Conservation (phyloP, 2,888 invertebrate species). For the Alitta virens region DNA sequence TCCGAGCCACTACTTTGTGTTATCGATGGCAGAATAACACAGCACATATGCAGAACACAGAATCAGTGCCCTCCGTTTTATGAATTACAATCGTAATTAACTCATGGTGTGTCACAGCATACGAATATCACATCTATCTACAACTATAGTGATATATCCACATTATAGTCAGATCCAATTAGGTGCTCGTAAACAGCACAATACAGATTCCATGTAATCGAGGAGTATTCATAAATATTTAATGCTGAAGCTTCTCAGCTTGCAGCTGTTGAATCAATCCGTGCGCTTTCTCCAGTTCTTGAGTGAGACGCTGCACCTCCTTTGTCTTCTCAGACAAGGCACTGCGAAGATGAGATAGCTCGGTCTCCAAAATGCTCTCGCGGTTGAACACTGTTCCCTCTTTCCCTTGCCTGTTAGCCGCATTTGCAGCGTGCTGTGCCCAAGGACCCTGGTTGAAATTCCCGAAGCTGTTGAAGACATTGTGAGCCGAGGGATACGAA, state of each 20-base stretch:
- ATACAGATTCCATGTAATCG: too few relatives aligned
- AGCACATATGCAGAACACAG: too few relatives aligned
- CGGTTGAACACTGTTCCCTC: slow-evolving; percentile 11
- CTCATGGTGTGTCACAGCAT: too few relatives aligned
- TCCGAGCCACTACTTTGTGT: too few relatives aligned
- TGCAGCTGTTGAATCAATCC: slow-evolving; percentile 28
- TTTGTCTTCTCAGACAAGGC: slow-evolving; percentile 33
- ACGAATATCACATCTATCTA: too few relatives aligned
- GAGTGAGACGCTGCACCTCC: slow-evolving; percentile 29
- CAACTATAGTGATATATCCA: too few relatives aligned
- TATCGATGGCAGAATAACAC: too few relatives aligned
- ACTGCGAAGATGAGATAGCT: slow-evolving; percentile 28
- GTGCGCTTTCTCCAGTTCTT: slow-evolving; percentile 31
- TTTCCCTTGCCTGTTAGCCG: slow-evolving; percentile 2
- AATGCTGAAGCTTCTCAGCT: slow-evolving; percentile 6
- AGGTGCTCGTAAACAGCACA: too few relatives aligned
- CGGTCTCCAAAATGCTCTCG: slow-evolving; percentile 28
- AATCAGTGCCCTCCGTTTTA: too few relatives aligned
- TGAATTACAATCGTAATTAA: too few relatives aligned
- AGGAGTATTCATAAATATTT: too few relatives aligned
- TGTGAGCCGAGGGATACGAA: slow-evolving; percentile 25
- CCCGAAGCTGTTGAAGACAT: slow-evolving; percentile 28
- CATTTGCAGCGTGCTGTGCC: slow-evolving; percentile 10
- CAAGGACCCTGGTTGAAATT: slow-evolving; percentile 24
- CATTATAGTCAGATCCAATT: too few relatives aligned